phyloP scores from a whole-genome alignment of 2,888 invertebrate genomes.

The Zygogramma bicolorata region DNA sequence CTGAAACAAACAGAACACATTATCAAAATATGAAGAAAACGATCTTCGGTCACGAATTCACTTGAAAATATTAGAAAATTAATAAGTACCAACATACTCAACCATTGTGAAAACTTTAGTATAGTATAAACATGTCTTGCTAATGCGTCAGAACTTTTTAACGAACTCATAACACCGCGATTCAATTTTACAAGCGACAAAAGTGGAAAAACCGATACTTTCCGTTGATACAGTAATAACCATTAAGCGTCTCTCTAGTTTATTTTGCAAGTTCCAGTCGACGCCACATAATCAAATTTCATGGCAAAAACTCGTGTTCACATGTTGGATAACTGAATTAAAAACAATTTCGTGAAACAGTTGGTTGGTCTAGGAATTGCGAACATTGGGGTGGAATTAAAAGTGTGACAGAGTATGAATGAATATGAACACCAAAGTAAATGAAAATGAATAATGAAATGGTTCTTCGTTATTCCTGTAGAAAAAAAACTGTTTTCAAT shows the following conservation, averaged over 20 bases:
- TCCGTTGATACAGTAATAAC: conserved; percentile 25
- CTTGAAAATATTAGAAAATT: no score
- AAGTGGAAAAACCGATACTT: conserved; percentile 1
- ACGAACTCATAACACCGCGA: neutral
- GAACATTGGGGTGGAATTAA: neutral
- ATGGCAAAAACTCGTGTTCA: conserved; percentile 32
- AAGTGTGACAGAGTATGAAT: neutral
- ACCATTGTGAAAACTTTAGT: neutral
- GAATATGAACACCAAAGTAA: neutral
- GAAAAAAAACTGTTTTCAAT: no score
- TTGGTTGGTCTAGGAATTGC: neutral
- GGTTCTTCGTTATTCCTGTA: no score
- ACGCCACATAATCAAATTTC: conserved; percentile 31
- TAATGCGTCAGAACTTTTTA: neutral
- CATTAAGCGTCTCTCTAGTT: conserved; percentile 19
- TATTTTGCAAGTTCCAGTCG: conserved; percentile 23
- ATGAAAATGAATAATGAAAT: neutral
- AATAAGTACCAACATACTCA: no score
- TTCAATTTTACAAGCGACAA: neutral
- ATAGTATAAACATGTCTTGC: neutral
- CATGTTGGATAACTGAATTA: conserved; percentile 21
- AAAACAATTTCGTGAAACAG: conserved; percentile 24
- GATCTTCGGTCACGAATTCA: no score
- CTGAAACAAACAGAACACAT: no score
- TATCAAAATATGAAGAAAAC: no score